These are phyloP conservation scores for Callorhinus ursinus DNA, from an alignment of 2,113 vertebrate genomes.

Conservation along the genomic window DNA sequence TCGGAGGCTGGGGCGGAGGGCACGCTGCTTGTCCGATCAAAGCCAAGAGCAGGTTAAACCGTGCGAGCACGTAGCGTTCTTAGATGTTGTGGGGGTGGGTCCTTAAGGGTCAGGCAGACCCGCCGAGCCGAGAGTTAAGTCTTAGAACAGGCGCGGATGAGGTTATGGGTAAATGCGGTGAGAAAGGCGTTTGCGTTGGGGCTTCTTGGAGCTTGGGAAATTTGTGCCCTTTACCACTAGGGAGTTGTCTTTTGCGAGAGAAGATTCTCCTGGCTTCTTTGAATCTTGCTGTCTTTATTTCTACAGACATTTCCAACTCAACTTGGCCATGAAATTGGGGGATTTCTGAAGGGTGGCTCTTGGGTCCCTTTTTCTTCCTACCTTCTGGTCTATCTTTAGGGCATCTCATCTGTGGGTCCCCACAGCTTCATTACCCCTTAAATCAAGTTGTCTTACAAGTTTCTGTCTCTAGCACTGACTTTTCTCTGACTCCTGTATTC, in stretches of 20 bases:
- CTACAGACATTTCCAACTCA: not conserved
- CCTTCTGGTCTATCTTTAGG: not conserved
- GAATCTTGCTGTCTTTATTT: not conserved
- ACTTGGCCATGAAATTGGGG: not conserved
- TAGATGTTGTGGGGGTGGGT: not conserved
- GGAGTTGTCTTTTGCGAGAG: not conserved
- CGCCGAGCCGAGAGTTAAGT: not conserved
- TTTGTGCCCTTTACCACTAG: not conserved
- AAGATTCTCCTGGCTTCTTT: not conserved
- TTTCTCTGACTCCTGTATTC: not conserved
- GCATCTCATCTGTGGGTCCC: not conserved
- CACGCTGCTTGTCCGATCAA: slow-evolving; percentile 89
- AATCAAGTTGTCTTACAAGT: not conserved
- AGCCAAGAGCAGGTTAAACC: slow-evolving; percentile 84
- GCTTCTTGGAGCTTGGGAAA: too few relatives aligned
- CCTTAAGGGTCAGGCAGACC: not conserved
- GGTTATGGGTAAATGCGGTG: not conserved
- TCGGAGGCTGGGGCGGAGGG: slow-evolving; percentile 85
- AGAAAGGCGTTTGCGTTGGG: not conserved
- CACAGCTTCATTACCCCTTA: not conserved
- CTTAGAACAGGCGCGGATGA: not conserved
- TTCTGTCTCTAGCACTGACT: not conserved
- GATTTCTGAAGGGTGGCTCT: not conserved
- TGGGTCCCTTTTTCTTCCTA: not conserved
- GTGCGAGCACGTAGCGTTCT: not conserved